phyloP scores from a whole-genome alignment of 2,797 vertebrate species.

The Oryzias sinensis region DNA sequence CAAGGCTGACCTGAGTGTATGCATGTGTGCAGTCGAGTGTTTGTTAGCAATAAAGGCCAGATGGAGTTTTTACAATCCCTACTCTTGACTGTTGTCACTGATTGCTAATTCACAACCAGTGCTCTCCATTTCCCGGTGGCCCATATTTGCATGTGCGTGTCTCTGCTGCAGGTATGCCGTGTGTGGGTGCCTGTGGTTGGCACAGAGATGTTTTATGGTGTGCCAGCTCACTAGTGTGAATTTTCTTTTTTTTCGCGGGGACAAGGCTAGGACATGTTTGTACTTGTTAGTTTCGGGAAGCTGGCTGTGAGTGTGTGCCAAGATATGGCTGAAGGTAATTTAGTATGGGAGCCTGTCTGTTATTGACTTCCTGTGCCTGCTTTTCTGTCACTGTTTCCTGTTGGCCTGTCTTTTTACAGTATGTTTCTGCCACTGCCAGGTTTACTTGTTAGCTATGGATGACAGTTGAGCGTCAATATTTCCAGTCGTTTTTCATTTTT shows the following conservation, averaged over 20 bases:
- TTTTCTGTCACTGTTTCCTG: slow-evolving; percentile 8
- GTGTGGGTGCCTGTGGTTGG: slow-evolving; percentile 56
- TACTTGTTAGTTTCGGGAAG: slow-evolving; percentile 67
- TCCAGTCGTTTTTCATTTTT: background rate
- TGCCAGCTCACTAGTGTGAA: slow-evolving; percentile 57
- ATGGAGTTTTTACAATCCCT: slow-evolving; percentile 19
- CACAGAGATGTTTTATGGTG: slow-evolving; percentile 44
- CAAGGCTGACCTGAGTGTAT: slow-evolving; percentile 13
- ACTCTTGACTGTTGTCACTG: slow-evolving; percentile 21
- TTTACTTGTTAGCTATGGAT: slow-evolving; percentile 4
- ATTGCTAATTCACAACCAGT: slow-evolving; percentile 36
- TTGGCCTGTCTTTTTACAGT: slow-evolving; percentile 9
- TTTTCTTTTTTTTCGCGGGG: slow-evolving; percentile 48
- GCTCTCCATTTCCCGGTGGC: slow-evolving; percentile 16
- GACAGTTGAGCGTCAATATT: background rate
- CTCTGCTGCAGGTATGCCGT: slow-evolving; percentile 48
- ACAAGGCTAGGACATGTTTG: slow-evolving; percentile 72
- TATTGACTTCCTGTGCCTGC: slow-evolving; percentile 44
- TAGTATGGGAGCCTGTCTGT: slow-evolving; percentile 42
- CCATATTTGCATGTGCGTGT: slow-evolving; percentile 45
- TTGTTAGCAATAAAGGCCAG: slow-evolving; percentile 17
- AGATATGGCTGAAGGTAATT: slow-evolving; percentile 60
- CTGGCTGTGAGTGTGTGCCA: slow-evolving; percentile 63
- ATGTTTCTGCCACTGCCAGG: background rate
- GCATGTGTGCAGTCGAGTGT: slow-evolving; percentile 16